Evolutionary conservation across 2,888 invertebrate genomes (phyloP).

Genomic region (Ectobius pallidus): DNA sequence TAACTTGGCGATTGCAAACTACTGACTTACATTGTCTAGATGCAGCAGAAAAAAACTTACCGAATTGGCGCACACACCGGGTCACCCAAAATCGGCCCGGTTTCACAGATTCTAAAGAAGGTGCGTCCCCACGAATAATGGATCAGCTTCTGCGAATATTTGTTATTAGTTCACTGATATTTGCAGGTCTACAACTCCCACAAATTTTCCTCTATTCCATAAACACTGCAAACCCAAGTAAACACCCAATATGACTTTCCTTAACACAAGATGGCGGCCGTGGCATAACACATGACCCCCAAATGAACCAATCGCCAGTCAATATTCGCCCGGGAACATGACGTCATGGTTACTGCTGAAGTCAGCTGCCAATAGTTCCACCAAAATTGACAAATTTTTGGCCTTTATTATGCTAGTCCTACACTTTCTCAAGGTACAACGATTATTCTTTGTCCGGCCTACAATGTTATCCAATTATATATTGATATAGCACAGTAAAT

Average conservation of each 20-base stretch:
- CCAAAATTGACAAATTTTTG: neutral
- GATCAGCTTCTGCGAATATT: neutral
- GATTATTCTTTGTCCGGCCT: too few relatives aligned
- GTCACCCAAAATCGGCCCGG: neutral
- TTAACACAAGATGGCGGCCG: conserved; percentile 19
- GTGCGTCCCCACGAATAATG: neutral
- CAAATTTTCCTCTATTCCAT: neutral
- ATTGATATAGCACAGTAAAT: too few relatives aligned
- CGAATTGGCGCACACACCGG: neutral
- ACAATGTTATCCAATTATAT: too few relatives aligned
- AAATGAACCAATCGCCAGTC: conserved; percentile 14
- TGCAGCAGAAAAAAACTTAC: too few relatives aligned
- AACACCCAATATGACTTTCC: neutral
- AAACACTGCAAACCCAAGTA: neutral
- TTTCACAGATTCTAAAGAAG: neutral
- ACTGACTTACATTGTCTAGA: too few relatives aligned
- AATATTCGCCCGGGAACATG: conserved; percentile 12
- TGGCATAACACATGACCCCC: conserved; percentile 20
- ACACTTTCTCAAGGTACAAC: too few relatives aligned
- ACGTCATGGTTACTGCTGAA: conserved; percentile 21
- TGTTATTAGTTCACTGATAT: neutral
- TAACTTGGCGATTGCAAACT: too few relatives aligned
- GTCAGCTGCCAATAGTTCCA: conserved; percentile 1
- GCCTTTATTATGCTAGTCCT: too few relatives aligned
- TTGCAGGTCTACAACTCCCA: neutral